phyloP scores from a whole-genome alignment of 2,113 vertebrate species.

The Serilophus lunatus region DNA sequence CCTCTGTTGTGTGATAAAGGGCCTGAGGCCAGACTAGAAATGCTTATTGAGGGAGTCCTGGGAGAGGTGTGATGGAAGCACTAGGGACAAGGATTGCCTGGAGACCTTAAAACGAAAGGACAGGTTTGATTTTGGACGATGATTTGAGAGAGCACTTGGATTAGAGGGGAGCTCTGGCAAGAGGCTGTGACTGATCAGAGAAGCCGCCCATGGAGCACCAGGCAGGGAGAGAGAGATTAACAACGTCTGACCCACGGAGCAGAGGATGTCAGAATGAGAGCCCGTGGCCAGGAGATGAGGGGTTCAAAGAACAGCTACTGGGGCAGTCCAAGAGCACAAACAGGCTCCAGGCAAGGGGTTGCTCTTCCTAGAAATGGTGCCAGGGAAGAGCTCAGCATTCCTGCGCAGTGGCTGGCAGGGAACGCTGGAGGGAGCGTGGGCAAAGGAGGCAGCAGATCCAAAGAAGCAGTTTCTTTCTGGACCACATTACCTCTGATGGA shows the following conservation, averaged over 20 bases:
- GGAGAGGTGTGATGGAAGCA: constrained; percentile 32
- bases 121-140: constrained; percentile 32
- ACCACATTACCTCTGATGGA: background rate
- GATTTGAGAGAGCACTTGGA: constrained; percentile 12
- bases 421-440: background rate
- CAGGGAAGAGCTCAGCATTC: background rate
- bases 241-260: background rate
- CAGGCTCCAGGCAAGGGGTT: background rate
- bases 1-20: background rate
- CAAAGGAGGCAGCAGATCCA: background rate
- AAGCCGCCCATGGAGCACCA: background rate
- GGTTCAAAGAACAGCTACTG: constrained; percentile 29
- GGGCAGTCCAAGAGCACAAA: background rate
- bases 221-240: constrained; percentile 32
- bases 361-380: background rate
- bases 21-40: constrained; percentile 1
- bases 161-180: constrained; percentile 22
- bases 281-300: background rate
- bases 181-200: background rate
- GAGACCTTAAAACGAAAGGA: constrained; percentile 33
- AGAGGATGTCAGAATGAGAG: constrained; percentile 25
- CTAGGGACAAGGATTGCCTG: constrained; percentile 24
- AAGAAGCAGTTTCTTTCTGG: background rate
- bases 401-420: background rate
- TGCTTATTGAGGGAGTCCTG: constrained; percentile 46